These are phyloP conservation scores for Amorpha juglandis DNA, from an alignment of 2,888 invertebrate genomes.

Conservation along the genomic window DNA sequence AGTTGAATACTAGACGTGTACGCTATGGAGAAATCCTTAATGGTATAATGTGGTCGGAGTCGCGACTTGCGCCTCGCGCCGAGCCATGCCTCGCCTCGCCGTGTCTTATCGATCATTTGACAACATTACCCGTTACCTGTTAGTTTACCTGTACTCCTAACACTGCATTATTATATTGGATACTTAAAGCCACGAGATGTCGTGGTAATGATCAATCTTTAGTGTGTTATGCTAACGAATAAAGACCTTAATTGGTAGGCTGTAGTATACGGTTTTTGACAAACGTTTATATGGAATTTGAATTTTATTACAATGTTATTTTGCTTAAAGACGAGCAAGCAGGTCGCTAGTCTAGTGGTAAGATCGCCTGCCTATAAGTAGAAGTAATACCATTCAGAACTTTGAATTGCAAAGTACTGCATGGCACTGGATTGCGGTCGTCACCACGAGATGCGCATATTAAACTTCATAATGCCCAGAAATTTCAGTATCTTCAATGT, in stretches of 20 bases:
- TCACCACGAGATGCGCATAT: too few relatives aligned
- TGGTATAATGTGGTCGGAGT: conserved; percentile 38
- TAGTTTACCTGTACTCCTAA: conserved; percentile 19
- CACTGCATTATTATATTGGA: conserved; percentile 25
- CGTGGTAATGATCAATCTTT: conserved; percentile 20
- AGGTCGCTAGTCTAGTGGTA: too few relatives aligned
- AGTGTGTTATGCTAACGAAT: not conserved
- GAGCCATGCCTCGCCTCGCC: not conserved
- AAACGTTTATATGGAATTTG: too few relatives aligned
- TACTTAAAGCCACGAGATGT: conserved; percentile 19
- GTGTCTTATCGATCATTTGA: conserved; percentile 36
- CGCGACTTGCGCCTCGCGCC: conserved; percentile 30
- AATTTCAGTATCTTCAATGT: too few relatives aligned
- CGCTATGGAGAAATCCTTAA: conserved; percentile 42
- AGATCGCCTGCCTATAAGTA: too few relatives aligned
- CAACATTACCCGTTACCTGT: conserved; percentile 29
- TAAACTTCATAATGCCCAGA: too few relatives aligned
- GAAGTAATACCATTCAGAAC: too few relatives aligned
- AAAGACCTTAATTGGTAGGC: not conserved
- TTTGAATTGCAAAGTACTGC: too few relatives aligned
- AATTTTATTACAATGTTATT: too few relatives aligned
- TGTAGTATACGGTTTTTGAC: not conserved
- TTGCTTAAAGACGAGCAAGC: too few relatives aligned
- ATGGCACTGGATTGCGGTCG: too few relatives aligned
- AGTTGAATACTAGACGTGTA: conserved; percentile 41